Evolutionary conservation across 1,140 invertebrate species (phyloP), one percentile per base, ranked within the genome.

Genomic region (Spodoptera frugiperda): DNA sequence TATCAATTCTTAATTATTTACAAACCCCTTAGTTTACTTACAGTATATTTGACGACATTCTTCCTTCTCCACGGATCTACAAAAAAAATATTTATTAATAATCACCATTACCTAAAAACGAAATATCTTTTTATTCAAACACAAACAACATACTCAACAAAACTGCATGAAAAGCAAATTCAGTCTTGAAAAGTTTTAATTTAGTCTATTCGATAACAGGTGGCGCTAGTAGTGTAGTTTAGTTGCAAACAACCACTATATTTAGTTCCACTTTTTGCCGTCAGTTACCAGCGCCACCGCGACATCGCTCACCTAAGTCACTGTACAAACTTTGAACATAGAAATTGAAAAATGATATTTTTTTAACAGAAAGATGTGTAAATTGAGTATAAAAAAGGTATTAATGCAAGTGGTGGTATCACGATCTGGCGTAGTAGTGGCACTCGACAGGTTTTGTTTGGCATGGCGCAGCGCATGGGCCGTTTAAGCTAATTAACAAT

Each of bases 401-500:
- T 71, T 71, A 44, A 53, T 73, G 44, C 33, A 10, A 39, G 59
- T 39, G 57, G 14, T 48, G 59, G 76, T 81, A 78, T 73, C 77
- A 49, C 61, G 63, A 54, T 25, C 54, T 54, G n/a, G 39, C 21
- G 30, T 51, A 55, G 76, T 79, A 78, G 55, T 76, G 76, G 48
- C 77, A 53, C 48, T 78, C 70, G 72, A 78, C 79, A 76, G 79
- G 79, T 77, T 81, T 84, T 74, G 79, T 80, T 80, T 81, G 75
- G 84, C 81, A 85, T 82, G 81, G 84, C 83, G 84, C 85, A 90
- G 86, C 82, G 84, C 87, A 89, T 89, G 89, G 90, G 84, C 88
- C 91, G 92, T 91, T 92, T 92, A 91, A 92, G 89, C 90, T 93
- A 92, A 93, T 93, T 92, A 92, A 92, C 91, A 93, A 93, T 92